These are phyloP conservation scores for Amphiduros pacificus DNA, from an alignment of 2,888 invertebrate species.

Conservation along the genomic window DNA sequence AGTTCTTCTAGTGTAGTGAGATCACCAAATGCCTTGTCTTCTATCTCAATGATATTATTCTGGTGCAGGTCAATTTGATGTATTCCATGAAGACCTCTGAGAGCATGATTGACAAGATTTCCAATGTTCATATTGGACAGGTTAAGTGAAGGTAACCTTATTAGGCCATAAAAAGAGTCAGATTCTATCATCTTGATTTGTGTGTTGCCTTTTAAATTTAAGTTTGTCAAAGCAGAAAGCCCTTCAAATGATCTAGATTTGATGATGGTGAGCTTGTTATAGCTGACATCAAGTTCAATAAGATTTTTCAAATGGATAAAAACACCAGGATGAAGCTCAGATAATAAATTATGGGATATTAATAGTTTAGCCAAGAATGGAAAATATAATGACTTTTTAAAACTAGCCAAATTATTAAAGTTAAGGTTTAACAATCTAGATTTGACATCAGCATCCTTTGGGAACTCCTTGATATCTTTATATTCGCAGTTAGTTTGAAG, in stretches of 20 bases:
- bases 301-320: neutral
- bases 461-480: neutral
- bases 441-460: neutral
- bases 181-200: neutral
- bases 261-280: neutral
- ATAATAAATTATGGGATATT: neutral
- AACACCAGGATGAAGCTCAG: neutral
- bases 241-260: neutral
- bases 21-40: neutral
- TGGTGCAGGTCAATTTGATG: neutral
- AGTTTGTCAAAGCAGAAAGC: neutral
- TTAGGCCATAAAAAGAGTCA: neutral
- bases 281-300: neutral
- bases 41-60: neutral
- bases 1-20: neutral
- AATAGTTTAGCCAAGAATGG: neutral
- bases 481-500: neutral
- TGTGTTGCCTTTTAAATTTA: neutral
- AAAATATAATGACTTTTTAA: neutral
- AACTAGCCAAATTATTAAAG: neutral
- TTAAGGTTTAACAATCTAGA: neutral
- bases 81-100: neutral
- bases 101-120: neutral
- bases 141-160: neutral
- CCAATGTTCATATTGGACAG: neutral